These are phyloP conservation scores for Phoxinus phoxinus DNA, from an alignment of 2,113 vertebrate genomes.

Conservation along the genomic window DNA sequence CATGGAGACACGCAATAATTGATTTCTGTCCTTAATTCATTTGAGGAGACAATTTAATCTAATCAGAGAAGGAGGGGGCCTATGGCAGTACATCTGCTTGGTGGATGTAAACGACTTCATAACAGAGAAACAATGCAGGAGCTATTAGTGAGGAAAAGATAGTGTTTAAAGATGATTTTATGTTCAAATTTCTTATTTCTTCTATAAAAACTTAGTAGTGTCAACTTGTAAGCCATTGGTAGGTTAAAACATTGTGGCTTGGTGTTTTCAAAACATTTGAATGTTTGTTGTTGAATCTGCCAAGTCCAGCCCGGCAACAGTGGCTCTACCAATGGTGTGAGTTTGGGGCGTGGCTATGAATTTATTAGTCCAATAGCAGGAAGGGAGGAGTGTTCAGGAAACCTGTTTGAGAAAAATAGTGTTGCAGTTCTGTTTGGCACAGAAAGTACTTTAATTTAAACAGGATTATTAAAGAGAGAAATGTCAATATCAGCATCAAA, in stretches of 20 bases:
- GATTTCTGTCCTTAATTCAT: slow-evolving; percentile 65
- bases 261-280: background rate
- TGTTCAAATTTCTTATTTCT: background rate
- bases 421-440: background rate
- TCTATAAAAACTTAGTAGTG: background rate
- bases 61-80: slow-evolving; percentile 54
- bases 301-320: background rate
- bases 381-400: background rate
- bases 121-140: slow-evolving; percentile 36
- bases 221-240: background rate
- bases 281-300: background rate
- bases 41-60: slow-evolving; percentile 65
- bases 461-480: background rate
- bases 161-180: background rate
- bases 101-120: slow-evolving; percentile 30
- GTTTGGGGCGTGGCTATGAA: background rate
- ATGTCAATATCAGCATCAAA: background rate
- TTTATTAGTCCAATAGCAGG: background rate
- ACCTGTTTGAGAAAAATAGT: background rate
- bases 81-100: slow-evolving; percentile 37
- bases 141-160: background rate
- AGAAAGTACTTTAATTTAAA: background rate
- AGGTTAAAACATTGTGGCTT: background rate
- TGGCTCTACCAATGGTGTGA: background rate
- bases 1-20: slow-evolving; percentile 57